Evolutionary conservation across 1,140 invertebrate species (phyloP).

Genomic region (Pteromalus puparum): DNA sequence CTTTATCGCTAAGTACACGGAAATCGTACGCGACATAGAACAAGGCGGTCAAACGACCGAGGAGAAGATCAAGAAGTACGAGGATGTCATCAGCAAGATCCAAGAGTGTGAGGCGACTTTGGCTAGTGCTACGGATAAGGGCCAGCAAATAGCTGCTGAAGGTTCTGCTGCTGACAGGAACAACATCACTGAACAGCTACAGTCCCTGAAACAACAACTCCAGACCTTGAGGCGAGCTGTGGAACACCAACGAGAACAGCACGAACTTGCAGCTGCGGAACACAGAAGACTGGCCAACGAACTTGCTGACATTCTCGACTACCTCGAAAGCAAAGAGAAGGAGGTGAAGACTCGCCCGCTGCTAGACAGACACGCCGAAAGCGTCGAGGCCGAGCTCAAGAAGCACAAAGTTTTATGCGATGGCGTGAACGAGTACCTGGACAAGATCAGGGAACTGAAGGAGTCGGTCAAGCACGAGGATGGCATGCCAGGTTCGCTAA

Average conservation of each 20-base stretch:
- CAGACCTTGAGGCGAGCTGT: conserved; percentile 87
- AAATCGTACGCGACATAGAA: conserved; percentile 90
- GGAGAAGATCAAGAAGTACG: conserved; percentile 91
- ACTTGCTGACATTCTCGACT: conserved; percentile 87
- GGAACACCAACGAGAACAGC: conserved; percentile 89
- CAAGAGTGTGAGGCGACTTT: conserved; percentile 92
- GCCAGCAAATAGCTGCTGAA: conserved; percentile 92
- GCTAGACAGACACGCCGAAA: conserved; percentile 85
- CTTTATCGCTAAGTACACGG: conserved; percentile 91
- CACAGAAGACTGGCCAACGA: conserved; percentile 88
- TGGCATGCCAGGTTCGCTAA: conserved; percentile 84
- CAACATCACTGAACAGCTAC: conserved; percentile 89
- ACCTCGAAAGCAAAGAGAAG: conserved; percentile 90
- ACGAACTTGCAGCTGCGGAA: conserved; percentile 91
- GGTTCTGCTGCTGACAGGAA: conserved; percentile 90
- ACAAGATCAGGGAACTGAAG: conserved; percentile 81
- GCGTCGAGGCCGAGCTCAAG: conserved; percentile 87
- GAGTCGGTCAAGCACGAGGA: conserved; percentile 84
- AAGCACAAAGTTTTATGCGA: conserved; percentile 85
- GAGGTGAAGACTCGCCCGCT: conserved; percentile 88
- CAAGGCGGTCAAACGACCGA: conserved; percentile 85
- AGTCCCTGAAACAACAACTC: conserved; percentile 90
- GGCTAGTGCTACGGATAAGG: conserved; percentile 91
- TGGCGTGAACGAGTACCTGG: conserved; percentile 83
- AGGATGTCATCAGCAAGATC: conserved; percentile 89